These are phyloP conservation scores for Ernsta delagoae DNA, from an alignment of 2,888 invertebrate genomes.

Conservation along the genomic window DNA sequence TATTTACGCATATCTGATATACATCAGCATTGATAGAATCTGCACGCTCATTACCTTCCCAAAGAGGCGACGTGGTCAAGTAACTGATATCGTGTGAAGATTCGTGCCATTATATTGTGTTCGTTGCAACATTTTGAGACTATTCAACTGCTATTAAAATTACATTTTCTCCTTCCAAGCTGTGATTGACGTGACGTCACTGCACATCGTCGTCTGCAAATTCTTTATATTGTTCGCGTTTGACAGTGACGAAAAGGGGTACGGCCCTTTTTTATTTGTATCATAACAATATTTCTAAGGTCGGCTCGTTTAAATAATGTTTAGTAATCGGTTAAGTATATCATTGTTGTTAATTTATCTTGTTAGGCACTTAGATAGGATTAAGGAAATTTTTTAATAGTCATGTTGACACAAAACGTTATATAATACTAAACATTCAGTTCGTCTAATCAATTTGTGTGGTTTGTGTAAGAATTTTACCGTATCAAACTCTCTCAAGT, in stretches of 20 bases:
- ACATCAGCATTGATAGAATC: slow-evolving; percentile 25
- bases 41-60: slow-evolving; percentile 27
- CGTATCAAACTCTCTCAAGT: too few relatives aligned
- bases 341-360: slow-evolving; percentile 30
- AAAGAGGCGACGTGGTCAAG: slow-evolving; percentile 31
- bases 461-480: too few relatives aligned
- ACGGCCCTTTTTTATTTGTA: slow-evolving; percentile 51
- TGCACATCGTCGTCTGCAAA: slow-evolving; percentile 55
- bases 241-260: slow-evolving; percentile 54
- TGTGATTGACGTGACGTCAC: slow-evolving; percentile 59
- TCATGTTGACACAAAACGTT: not conserved
- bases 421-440: too few relatives aligned
- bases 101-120: slow-evolving; percentile 36
- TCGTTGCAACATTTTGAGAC: slow-evolving; percentile 14
- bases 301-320: slow-evolving; percentile 54
- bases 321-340: slow-evolving; percentile 50
- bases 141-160: slow-evolving; percentile 56
- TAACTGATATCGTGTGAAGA: slow-evolving; percentile 38
- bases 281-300: slow-evolving; percentile 55
- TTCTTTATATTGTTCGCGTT: slow-evolving; percentile 55
- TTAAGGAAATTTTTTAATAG: not conserved
- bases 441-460: too few relatives aligned
- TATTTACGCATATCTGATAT: slow-evolving; percentile 17
- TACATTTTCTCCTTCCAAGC: slow-evolving; percentile 56
- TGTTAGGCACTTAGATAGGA: slow-evolving; percentile 16